Evolutionary conservation across 2,797 vertebrate species (phyloP), one percentile per base, ranked within the genome.

Genomic region (Acomys russatus): DNA sequence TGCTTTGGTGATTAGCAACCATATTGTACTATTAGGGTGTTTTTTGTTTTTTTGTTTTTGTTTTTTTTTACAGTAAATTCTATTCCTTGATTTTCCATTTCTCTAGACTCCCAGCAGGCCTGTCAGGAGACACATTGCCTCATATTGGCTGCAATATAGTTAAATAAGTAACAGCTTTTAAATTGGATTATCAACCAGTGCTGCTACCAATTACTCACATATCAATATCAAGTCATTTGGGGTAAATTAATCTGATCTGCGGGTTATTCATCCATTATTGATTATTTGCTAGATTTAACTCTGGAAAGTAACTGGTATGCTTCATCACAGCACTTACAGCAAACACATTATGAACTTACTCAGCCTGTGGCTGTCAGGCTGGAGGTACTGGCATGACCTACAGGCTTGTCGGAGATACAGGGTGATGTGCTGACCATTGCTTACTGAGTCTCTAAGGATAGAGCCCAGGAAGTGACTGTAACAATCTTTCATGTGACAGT

Each of bases 201-300:
- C 51, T 88, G 90, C 83, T 92, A 38, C 90, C 92, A 94, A 63
- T 90, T 82, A 90, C 68, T 92, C 59, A 68, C 35, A 49, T 90
- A 90, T 96, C 95, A 96, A 84, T 93, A 66, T 30, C 82, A 94
- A 92, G 90, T 91, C 90, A 76, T 89, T 94, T 95, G 91, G 85
- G n/a, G 33, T 88, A 90, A 88, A 90, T 96, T 96, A 86, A 91
- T 94, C 95, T 93, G 88, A 91, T 83, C 83, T 38, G 4, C 0
- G 0, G 61, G 83, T 74, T 88, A 95, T 89, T 91, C 91, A 92
- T 44, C 18, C 70, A 77, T 93, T 94, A 95, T 95, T 83, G 90
- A 94, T 79, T 85, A 17, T 78, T 93, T 93, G 44, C 80, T 59
- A 90, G 88, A 95, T 88, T 95, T 86, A 74, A 92, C 85, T 92